These are phyloP conservation scores for Martes martes DNA, from an alignment of 2,113 vertebrate species.

Conservation along the genomic window DNA sequence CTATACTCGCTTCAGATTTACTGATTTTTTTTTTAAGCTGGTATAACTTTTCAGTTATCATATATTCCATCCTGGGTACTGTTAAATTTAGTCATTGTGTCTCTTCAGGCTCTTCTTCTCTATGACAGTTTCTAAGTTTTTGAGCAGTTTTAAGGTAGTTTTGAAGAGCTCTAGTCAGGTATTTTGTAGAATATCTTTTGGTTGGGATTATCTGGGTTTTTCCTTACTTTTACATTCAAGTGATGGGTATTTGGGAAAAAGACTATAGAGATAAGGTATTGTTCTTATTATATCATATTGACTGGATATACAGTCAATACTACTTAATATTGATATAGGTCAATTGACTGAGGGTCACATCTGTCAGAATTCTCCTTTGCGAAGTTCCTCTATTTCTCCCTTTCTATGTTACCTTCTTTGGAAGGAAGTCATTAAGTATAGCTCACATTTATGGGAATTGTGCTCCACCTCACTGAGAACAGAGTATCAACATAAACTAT, in stretches of 20 bases:
- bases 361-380: background rate
- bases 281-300: background rate
- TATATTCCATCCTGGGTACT: background rate
- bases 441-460: too few species aligned
- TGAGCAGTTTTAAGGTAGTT: background rate
- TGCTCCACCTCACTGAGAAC: background rate
- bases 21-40: background rate
- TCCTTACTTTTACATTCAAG: background rate
- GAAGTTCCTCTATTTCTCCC: background rate
- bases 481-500: background rate
- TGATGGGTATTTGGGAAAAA: background rate
- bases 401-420: background rate
- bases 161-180: background rate
- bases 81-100: background rate
- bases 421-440: background rate
- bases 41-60: background rate
- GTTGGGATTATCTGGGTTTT: background rate
- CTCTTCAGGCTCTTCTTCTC: background rate
- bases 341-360: background rate
- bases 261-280: background rate
- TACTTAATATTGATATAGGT: background rate
- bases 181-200: background rate
- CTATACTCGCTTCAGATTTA: background rate
- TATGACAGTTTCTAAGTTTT: background rate
- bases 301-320: background rate